Conservation (phyloP, 1,140 invertebrate species). For the Popillia japonica region DNA sequence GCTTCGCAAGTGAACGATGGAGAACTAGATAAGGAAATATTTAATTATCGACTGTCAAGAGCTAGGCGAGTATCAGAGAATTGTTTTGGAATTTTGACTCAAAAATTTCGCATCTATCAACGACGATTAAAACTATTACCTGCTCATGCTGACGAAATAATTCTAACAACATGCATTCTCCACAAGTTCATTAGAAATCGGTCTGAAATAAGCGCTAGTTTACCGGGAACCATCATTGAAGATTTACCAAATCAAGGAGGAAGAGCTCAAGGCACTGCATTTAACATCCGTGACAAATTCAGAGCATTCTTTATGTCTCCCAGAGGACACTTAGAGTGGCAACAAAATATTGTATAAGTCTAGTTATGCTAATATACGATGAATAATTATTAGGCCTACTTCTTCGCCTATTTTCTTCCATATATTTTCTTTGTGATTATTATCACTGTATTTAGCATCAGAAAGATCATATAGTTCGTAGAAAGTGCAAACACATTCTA, state of each 20-base stretch:
- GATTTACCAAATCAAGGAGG: constrained; percentile 3
- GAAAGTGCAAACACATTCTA: constrained; percentile 26
- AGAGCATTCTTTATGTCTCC: background rate
- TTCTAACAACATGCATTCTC: constrained; percentile 54
- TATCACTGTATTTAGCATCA: constrained; percentile 35
- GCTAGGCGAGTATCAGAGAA: constrained; percentile 58
- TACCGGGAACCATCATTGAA: background rate
- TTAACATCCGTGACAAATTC: background rate
- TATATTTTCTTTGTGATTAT: constrained; percentile 35
- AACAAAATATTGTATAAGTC: constrained; percentile 31
- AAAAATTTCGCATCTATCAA: constrained; percentile 50
- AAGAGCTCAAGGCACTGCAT: background rate
- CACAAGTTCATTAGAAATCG: constrained; percentile 44
- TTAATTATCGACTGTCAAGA: constrained; percentile 58
- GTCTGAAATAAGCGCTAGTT: constrained; percentile 6
- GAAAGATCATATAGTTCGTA: constrained; percentile 34
- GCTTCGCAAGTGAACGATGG: background rate
- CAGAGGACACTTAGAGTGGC: background rate
- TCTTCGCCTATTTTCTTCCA: constrained; percentile 30
- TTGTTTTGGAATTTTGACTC: constrained; percentile 50
- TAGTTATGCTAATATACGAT: constrained; percentile 51
- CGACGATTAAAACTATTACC: constrained; percentile 47
- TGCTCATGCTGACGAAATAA: constrained; percentile 47
- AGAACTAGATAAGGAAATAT: constrained; percentile 50
- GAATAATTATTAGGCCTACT: background rate